Percentiles rank a stretch among this genome's conserved stretches.
phyloP scores from a whole-genome alignment of 2,797 vertebrate species.

The Poecilia picta region DNA sequence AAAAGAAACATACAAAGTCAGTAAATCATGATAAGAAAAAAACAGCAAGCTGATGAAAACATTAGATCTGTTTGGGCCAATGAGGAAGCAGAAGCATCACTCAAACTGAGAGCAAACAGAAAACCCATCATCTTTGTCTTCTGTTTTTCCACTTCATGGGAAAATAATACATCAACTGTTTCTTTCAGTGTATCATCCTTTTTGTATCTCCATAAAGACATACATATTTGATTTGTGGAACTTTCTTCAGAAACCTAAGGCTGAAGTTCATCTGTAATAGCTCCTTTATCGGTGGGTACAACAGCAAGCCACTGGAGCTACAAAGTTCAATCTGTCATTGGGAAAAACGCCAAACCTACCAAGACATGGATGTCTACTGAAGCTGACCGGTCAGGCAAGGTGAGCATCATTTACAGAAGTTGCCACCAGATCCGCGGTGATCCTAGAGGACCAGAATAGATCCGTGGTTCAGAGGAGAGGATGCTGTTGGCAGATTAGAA shows the following conservation, averaged over 20 bases:
- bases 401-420: background rate
- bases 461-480: too few species aligned
- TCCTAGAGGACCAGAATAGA: background rate
- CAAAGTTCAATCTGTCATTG: background rate
- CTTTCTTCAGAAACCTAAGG: background rate
- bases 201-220: background rate
- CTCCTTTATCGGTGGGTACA: background rate
- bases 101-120: slow-evolving; percentile 21
- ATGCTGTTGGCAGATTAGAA: background rate
- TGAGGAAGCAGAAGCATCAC: slow-evolving; percentile 10
- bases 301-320: background rate
- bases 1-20: slow-evolving; percentile 2
- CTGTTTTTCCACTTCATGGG: background rate
- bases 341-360: background rate
- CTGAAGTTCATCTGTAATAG: background rate
- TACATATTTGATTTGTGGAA: background rate
- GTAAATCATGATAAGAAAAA: background rate
- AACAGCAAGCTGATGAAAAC: slow-evolving; percentile 10
- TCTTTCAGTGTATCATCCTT: background rate
- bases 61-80: slow-evolving; percentile 8
- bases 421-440: background rate
- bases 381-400: background rate
- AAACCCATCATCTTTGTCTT: slow-evolving; percentile 10
- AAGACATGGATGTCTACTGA: background rate
- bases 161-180: slow-evolving; percentile 18